phyloP scores from a whole-genome alignment of 2,888 invertebrate genomes.

The Nemotelus nigrinus region DNA sequence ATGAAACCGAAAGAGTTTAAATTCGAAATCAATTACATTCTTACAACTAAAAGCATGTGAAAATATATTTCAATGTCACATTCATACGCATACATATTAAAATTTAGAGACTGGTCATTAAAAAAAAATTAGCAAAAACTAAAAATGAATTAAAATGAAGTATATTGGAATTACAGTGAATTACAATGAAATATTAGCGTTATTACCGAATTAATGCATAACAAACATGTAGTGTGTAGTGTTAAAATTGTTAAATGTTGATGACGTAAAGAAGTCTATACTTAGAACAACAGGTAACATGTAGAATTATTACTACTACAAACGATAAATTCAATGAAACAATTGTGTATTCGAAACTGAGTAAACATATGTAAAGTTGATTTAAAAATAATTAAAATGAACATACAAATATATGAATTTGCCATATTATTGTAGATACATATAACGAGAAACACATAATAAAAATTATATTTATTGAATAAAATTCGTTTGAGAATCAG shows the following conservation, averaged over 20 bases:
- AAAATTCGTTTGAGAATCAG: slow-evolving; percentile 24
- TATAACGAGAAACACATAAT: neutral
- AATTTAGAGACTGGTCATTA: slow-evolving; percentile 49
- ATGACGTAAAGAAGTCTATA: slow-evolving; percentile 9
- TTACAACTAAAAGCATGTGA: neutral
- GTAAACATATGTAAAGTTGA: neutral
- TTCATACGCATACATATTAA: slow-evolving; percentile 48
- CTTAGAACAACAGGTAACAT: neutral
- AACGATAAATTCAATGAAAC: neutral
- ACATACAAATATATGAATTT: slow-evolving; percentile 5
- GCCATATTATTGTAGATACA: slow-evolving; percentile 12
- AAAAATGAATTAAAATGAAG: neutral
- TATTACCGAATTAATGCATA: slow-evolving; percentile 19
- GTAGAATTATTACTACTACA: neutral
- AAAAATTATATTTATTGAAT: slow-evolving; percentile 41
- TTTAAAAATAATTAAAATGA: neutral
- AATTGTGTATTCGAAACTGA: slow-evolving; percentile 33
- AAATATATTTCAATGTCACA: slow-evolving; percentile 26
- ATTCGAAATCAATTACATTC: too few species aligned
- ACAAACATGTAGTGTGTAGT: slow-evolving; percentile 27
- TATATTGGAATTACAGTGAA: slow-evolving; percentile 4
- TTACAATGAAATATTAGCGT: slow-evolving; percentile 43
- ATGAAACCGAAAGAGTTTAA: neutral
- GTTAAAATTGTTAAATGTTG: slow-evolving; percentile 46
- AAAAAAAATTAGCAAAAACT: neutral